Base-by-base conservation (phyloP, 2,888 invertebrate species). In the Proisotoma minuta region DNA sequence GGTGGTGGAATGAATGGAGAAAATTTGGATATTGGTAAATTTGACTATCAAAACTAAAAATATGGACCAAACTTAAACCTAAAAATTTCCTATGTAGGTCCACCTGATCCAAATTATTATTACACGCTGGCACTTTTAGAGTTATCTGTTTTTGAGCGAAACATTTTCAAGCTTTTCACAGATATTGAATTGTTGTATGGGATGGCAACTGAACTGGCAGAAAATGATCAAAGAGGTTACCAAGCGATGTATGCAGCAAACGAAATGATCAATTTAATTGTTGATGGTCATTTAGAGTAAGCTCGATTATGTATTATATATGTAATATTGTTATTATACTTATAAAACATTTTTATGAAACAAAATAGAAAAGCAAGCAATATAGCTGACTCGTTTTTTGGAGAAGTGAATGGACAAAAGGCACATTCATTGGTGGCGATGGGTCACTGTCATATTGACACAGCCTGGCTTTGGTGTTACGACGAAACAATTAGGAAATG, bases 381-480 rank as follows among this genome's bases (percentile, higher is more conserved):
- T 27, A 70, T 79, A 27, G 78, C 79, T 4, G 66, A 75, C 24
- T 70, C 70, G n/a, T 80, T 79, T 72, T 78, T 80, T 60, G 65
- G 68, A 3, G 77, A 79, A 71, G 74, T 70, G 26, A 80, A 79
- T 75, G 80, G 80, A 3, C 75, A 75, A 3, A 76, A 76, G 43
- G 78, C 77, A 34, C 79, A 79, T 67, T 76, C 75, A 2, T 68
- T 80, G 22, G 75, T 78, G 69, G 79, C 80, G 4, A 76, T 82
- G 70, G 81, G 81, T 22, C 34, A 78, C 79, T 74, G 63, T 54
- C 59, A 59, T 39, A 81, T 81, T 61, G 81, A 81, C 69, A 75
- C 76, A 26, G 82, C 81, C 0, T 82, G 82, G 82, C 73, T 82
- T 57, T 82, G 82, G 82, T 78, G 80, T 0, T 81, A 79, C 74